Evolutionary conservation across 2,113 vertebrate species (phyloP), one percentile per base, ranked within the genome.

Genomic region (Onychorhynchus coronatus): DNA sequence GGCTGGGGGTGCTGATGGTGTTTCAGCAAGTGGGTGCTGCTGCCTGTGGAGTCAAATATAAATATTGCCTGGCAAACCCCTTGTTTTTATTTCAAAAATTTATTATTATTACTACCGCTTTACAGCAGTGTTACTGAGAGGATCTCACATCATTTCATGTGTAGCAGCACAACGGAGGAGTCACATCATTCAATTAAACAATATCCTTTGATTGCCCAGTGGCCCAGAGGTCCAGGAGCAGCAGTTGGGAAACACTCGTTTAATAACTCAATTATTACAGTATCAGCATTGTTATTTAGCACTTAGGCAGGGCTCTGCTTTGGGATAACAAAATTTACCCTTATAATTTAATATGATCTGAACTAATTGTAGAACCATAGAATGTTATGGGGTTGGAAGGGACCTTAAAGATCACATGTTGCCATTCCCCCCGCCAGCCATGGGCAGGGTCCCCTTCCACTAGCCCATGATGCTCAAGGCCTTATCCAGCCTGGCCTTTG

Each of bases 241-340:
- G 84, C 58, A 23, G 13, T 31, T 46, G 85, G 89, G 76, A 95
- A 89, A 70, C 0, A 14, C 22, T 91, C 16, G 18, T 58, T 92
- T 73, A 95, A 81, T 92, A 80, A 77, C n/a, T 91, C 56, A 65
- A 91, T 97, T 88, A 37, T 81, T 71, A 2, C 30, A 35, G 39
- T 58, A 58, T 27, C 33, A 5, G 20, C 2, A 7, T 47, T 52
- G 25, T 52, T 79, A 13, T 55, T 89, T 66, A 42, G 70, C 41
- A 5, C 53, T 65, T 37, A 30, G 70, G 86, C 61, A 49, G 82
- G 66, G 39, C 49, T 37, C 71, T 62, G 71, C 35, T 4, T 30
- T 8, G 6, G 11, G 58, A 41, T 62, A 88, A 84, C 68, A 27
- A 39, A 49, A 71, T 12, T 68, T 56, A 8, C 9, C 68, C 16